Base-by-base conservation (phyloP, 2,113 vertebrate species). In the Oplegnathus fasciatus region DNA sequence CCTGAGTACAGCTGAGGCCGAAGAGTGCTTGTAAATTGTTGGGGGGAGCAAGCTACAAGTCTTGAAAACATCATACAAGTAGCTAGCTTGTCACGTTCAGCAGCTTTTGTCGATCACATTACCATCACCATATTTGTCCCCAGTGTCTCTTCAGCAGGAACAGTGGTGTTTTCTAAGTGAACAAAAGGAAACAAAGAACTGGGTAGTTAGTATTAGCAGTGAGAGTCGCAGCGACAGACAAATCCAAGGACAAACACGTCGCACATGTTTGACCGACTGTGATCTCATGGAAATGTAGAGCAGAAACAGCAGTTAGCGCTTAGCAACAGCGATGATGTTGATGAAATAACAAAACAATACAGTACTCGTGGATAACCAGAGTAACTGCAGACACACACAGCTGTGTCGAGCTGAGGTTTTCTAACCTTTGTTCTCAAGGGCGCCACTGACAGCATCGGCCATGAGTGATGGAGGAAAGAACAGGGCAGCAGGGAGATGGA, bases 371-470 rank as follows among this genome's bases (percentile, higher is more conserved):
- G 65, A 60, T 24, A 26, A 81, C 28, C 8, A 66, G 72, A 68
- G 20, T 30, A 8, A 37, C 42, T 44, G 64, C 73, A 55, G 28
- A 74, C 69, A 65, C 40, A 69, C 1, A 14, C 64, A 67, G 44
- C 55, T 71, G 66, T 26, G 44, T 1, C 46, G 13, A 1, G 50
- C 76, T 69, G 62, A 75, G 78, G 69, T 82, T 85, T 71, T 28
- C 26, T 54, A 71, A 82, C 69, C 83, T 88, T 80, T 86, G 87
- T 79, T 75, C 75, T 83, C 64, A 83, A 85, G 83, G 83, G 75
- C 78, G 60, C 48, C 37, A 0, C 50, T 40, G 65, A 72, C 75
- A 79, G 44, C 6, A 26, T 37, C 50, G 4, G 79, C 42, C 78
- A 1, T 30, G 46, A 71, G 75, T 68, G 87, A 83, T 83, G 5